Evolutionary conservation across 1,140 invertebrate species (phyloP).

Genomic region (Panonychus citri): DNA sequence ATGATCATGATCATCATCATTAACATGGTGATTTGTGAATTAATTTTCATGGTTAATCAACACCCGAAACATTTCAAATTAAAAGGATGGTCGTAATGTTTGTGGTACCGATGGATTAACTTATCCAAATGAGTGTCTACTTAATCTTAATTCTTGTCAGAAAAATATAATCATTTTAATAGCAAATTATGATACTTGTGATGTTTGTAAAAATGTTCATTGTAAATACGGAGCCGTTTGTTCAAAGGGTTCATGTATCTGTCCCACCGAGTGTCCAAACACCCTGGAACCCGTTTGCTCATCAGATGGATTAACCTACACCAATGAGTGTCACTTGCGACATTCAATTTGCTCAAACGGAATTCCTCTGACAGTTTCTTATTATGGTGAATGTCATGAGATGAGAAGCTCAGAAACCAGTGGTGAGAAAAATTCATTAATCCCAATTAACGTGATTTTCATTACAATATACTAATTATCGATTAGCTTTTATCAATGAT

Average conservation of each 20-base stretch:
- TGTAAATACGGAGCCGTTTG: constrained; percentile 57
- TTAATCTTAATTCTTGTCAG: constrained; percentile 47
- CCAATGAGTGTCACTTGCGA: constrained; percentile 39
- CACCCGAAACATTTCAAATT: neutral
- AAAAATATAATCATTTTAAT: constrained; percentile 42
- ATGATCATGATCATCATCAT: too few species aligned
- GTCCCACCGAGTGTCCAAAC: constrained; percentile 42
- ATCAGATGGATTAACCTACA: constrained; percentile 51
- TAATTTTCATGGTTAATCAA: neutral
- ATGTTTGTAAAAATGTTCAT: constrained; percentile 46
- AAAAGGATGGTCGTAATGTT: neutral
- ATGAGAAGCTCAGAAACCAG: too few species aligned
- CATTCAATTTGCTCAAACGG: constrained; percentile 36
- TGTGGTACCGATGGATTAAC: constrained; percentile 49
- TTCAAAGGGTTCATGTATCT: constrained; percentile 55
- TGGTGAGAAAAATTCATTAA: too few species aligned
- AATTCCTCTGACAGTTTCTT: neutral
- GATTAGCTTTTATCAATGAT: too few species aligned
- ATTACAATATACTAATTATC: too few species aligned
- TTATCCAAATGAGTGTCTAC: constrained; percentile 57
- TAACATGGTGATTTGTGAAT: too few species aligned
- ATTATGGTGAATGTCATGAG: too few species aligned
- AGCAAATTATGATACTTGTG: constrained; percentile 50
- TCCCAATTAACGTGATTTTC: too few species aligned
- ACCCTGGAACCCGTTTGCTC: constrained; percentile 43